Evolutionary conservation across 2,797 vertebrate species (phyloP).

Genomic region (Mycteria americana): DNA sequence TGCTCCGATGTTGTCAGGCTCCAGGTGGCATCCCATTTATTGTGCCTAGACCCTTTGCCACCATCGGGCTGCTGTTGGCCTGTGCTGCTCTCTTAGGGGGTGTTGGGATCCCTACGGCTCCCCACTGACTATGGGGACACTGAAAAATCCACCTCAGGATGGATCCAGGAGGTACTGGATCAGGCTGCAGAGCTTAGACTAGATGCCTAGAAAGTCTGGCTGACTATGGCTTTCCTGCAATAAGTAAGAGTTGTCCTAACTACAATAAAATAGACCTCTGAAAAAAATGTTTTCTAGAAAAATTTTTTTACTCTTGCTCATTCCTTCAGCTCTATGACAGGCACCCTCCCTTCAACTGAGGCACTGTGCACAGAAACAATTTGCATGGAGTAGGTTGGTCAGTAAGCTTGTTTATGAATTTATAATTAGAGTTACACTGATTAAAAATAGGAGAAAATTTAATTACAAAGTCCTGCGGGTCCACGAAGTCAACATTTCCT

Average conservation of each 20-base stretch:
- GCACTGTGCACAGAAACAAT: neutral
- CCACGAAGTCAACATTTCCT: neutral
- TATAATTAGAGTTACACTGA: constrained; percentile 20
- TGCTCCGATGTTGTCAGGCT: neutral
- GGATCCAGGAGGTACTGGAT: neutral
- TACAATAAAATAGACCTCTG: neutral
- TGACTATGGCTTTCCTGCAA: neutral
- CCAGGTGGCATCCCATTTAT: neutral
- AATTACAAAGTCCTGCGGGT: neutral
- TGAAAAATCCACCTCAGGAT: neutral
- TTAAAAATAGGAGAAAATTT: constrained; percentile 19
- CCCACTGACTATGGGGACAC: neutral
- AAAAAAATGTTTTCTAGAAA: neutral
- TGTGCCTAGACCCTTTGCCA: neutral
- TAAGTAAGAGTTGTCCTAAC: neutral
- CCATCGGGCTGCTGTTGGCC: rapidly evolving
- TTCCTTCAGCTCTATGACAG: neutral
- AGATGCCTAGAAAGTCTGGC: neutral
- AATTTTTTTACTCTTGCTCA: neutral
- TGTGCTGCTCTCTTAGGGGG: neutral
- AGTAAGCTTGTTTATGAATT: neutral
- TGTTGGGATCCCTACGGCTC: neutral
- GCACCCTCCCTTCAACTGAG: neutral
- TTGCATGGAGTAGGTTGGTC: neutral
- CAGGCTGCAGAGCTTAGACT: neutral